phyloP scores from a whole-genome alignment of 2,888 invertebrate species.

The Iphiclides podalirius region DNA sequence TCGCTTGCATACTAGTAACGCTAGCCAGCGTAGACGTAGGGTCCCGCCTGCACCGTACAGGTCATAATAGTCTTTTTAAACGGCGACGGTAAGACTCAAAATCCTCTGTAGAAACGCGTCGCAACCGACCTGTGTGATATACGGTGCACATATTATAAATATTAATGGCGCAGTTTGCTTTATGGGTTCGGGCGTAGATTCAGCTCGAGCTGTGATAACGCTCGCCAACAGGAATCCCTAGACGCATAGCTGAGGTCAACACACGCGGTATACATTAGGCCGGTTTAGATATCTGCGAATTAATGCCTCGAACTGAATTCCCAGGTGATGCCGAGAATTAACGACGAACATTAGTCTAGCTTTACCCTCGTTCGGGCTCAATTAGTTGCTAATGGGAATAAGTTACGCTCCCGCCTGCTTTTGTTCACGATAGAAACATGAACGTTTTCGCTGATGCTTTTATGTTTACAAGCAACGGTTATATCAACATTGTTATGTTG shows the following conservation, averaged over 20 bases:
- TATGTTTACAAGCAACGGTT: no score
- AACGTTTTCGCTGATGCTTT: background rate
- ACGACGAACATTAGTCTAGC: background rate
- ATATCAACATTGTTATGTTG: no score
- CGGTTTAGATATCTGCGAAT: background rate
- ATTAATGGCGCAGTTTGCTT: slow-evolving; percentile 23
- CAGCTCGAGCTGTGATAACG: slow-evolving; percentile 8
- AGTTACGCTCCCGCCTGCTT: background rate
- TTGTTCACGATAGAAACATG: background rate
- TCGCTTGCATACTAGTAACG: slow-evolving; percentile 27
- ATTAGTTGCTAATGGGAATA: background rate
- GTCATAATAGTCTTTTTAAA: background rate
- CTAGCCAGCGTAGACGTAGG: no score
- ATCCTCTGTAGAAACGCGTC: no score
- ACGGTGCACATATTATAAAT: slow-evolving; percentile 18
- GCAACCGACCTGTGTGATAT: no score
- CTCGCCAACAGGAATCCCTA: background rate
- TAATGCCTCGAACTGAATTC: slow-evolving; percentile 1
- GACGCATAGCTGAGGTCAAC: slow-evolving; percentile 1
- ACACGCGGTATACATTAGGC: background rate
- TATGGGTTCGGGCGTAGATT: slow-evolving; percentile 13
- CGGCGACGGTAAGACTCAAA: background rate
- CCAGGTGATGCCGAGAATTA: slow-evolving; percentile 6
- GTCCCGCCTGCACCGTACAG: no score
- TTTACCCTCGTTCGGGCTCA: background rate